Evolutionary conservation across 2,113 vertebrate genomes (phyloP).

Genomic region (Elaphurus davidianus): DNA sequence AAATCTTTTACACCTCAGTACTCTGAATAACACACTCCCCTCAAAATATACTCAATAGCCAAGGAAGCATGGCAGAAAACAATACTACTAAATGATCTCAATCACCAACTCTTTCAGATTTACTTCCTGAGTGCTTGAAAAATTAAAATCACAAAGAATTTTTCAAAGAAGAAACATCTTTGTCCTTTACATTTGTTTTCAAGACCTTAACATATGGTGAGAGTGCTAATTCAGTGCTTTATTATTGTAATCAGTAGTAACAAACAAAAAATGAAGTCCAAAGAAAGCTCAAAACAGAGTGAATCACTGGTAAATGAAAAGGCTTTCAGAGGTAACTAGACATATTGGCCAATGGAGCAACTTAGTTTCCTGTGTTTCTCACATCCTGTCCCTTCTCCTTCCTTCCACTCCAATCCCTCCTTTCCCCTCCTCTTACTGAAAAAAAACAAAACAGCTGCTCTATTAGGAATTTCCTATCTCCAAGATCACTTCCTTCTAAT

Average conservation of each 20-base stretch:
- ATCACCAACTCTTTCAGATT: constrained; percentile 57
- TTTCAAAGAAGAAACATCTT: constrained; percentile 50
- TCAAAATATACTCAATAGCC: background rate
- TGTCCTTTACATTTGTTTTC: constrained; percentile 34
- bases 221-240: background rate
- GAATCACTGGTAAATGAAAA: background rate
- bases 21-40: background rate
- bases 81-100: constrained; percentile 47
- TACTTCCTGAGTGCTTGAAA: constrained; percentile 51
- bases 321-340: background rate
- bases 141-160: constrained; percentile 56
- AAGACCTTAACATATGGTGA: background rate
- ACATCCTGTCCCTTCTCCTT: background rate
- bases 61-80: background rate
- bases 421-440: background rate
- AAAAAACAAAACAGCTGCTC: background rate
- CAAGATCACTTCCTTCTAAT: background rate
- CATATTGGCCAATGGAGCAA: background rate
- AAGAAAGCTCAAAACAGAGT: background rate
- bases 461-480: background rate
- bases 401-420: background rate
- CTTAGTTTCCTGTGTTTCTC: background rate
- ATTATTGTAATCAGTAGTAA: constrained; percentile 18
- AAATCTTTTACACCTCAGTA: background rate
- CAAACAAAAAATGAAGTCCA: background rate